Evolutionary conservation across 2,113 vertebrate species (phyloP), one percentile per base, ranked within the genome.

Genomic region (Antechinus stuartii): DNA sequence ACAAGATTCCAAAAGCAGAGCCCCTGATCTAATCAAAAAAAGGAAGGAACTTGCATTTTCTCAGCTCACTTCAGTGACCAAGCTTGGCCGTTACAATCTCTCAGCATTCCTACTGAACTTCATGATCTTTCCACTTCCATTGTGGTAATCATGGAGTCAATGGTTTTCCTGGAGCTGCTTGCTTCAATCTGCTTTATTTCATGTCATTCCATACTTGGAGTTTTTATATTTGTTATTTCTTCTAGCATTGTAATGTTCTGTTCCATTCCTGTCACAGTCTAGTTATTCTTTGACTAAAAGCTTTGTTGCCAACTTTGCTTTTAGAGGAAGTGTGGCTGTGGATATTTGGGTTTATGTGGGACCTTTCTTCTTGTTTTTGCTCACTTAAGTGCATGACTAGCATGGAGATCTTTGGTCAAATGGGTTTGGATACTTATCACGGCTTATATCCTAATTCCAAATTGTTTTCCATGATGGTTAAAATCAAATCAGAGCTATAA

Each of bases 1-100:
- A 2, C 35, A n/a, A 42, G 0, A 84, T 23, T 42, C n/a, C n/a
- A 22, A 0, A 22, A 19, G 0, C 5, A 8, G 8, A 42, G 7
- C 68, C n/a, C 68, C 68, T 1, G 1, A 84, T 7, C 68, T 42
- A 2, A 5, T 84, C 7, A n/a, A 49, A 49, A 49, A 84, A 8
- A 16, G 68, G n/a, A 42, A 42, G 19, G 16, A 84, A 35, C 49
- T 19, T 8, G 19, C n/a, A 42, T 84, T 84, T 84, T 42, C 68
- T 84, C 35, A 42, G 22, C 11, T 84, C 68, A 42, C 22, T 42
- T 84, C n/a, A 8, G n/a, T 84, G 68, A 2, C n/a, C 68, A 42
- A 84, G 19, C 19, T 42, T 23, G 16, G 16, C 42, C 35, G 2
- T 84, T 22, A 42, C 0, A 42, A 23, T 84, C n/a, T 42, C n/a